Evolutionary conservation across 2,888 invertebrate genomes (phyloP).

Genomic region (Andrena minutula): DNA sequence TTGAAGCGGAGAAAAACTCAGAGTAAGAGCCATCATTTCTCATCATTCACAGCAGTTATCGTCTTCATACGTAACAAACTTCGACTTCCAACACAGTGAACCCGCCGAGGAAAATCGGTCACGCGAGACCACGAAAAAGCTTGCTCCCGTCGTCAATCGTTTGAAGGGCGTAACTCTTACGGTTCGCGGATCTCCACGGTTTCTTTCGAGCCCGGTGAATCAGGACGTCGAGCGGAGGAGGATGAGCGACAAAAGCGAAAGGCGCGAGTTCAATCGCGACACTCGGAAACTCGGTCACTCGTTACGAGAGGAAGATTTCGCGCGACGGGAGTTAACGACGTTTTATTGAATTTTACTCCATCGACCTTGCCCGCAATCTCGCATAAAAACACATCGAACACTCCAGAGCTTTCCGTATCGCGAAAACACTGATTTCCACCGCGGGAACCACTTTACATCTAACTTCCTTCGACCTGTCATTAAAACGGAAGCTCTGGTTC

Average conservation of each 20-base stretch:
- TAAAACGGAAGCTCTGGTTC: constrained; percentile 22
- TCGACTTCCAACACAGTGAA: no score
- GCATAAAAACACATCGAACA: constrained; percentile 16
- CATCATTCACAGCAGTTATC: no score
- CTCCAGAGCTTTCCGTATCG: constrained; percentile 34
- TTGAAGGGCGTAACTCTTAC: not conserved
- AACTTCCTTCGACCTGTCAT: constrained; percentile 13
- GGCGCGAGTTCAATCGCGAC: constrained; percentile 34
- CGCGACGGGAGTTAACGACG: constrained; percentile 20
- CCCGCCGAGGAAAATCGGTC: constrained; percentile 19
- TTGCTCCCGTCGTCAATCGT: not conserved
- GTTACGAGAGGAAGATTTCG: not conserved
- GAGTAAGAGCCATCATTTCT: no score
- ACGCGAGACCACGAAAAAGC: not conserved
- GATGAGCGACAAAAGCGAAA: constrained; percentile 2
- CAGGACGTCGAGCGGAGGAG: not conserved
- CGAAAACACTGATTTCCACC: constrained; percentile 5
- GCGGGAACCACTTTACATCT: not conserved
- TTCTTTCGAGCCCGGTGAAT: constrained; percentile 1
- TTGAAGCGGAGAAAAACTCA: no score
- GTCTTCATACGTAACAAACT: no score
- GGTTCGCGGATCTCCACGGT: not conserved
- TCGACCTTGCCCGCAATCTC: constrained; percentile 43
- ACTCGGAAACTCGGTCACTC: constrained; percentile 48
- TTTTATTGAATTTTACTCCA: constrained; percentile 47